phyloP scores from a whole-genome alignment of 2,797 vertebrate genomes.

The Hypotaenidia okinawae region DNA sequence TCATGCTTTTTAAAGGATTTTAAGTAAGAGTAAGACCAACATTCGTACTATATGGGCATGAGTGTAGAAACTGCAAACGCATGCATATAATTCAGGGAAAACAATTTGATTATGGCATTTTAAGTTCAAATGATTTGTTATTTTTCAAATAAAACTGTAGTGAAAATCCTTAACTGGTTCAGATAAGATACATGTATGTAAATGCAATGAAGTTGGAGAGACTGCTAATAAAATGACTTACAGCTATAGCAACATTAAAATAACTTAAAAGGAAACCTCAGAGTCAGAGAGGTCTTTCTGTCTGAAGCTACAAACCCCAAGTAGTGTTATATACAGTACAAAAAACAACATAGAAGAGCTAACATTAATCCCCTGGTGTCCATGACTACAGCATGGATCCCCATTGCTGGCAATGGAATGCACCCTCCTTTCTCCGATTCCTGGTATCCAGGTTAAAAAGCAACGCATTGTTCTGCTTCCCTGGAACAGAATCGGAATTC shows the following conservation, averaged over 20 bases:
- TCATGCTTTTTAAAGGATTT: slow-evolving; percentile 68
- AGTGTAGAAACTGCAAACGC: slow-evolving; percentile 43
- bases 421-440: slow-evolving; percentile 59
- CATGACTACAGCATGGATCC: slow-evolving; percentile 47
- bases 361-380: slow-evolving; percentile 58
- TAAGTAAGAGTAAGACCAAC: slow-evolving; percentile 42
- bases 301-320: slow-evolving; percentile 73
- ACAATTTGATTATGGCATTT: slow-evolving; percentile 39
- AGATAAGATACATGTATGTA: slow-evolving; percentile 50
- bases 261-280: slow-evolving; percentile 74
- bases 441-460: slow-evolving; percentile 68
- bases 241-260: slow-evolving; percentile 71
- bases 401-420: slow-evolving; percentile 59
- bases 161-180: slow-evolving; percentile 80
- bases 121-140: slow-evolving; percentile 25
- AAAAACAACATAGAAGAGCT: slow-evolving; percentile 65
- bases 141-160: slow-evolving; percentile 75
- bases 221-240: slow-evolving; percentile 65
- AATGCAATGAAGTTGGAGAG: slow-evolving; percentile 66
- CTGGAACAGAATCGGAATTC: slow-evolving; percentile 62
- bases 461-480: slow-evolving; percentile 74
- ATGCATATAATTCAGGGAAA: slow-evolving; percentile 60
- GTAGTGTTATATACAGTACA: slow-evolving; percentile 82
- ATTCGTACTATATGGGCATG: slow-evolving; percentile 36
- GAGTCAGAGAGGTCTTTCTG: slow-evolving; percentile 61